Evolutionary conservation across 1,140 invertebrate species (phyloP).

Genomic region (Drosophila elegans): DNA sequence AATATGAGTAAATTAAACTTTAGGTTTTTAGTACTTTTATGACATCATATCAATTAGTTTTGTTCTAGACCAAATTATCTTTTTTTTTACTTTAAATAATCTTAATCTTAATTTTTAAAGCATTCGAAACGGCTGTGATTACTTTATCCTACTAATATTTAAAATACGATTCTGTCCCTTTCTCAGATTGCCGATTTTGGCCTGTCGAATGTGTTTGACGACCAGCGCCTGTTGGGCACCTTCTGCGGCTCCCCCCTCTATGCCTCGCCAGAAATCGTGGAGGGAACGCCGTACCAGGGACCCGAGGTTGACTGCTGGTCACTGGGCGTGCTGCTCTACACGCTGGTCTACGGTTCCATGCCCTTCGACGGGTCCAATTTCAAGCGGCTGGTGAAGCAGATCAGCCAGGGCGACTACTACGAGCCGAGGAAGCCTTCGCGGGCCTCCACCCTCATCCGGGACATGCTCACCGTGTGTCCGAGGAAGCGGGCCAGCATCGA

Average conservation of each 20-base stretch:
- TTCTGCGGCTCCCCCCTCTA: slow-evolving; percentile 99
- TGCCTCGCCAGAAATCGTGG: slow-evolving; percentile 99
- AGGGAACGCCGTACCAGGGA: slow-evolving; percentile 98
- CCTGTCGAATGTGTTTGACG: slow-evolving; percentile 98
- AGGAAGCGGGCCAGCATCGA: slow-evolving; percentile 95
- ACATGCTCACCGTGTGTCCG: slow-evolving; percentile 97
- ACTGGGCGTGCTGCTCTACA: slow-evolving; percentile 98
- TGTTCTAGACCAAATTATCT: too few relatives aligned
- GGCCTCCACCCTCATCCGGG: slow-evolving; percentile 96
- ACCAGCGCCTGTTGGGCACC: slow-evolving; percentile 94
- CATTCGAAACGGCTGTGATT: too few relatives aligned
- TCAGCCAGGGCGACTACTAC: slow-evolving; percentile 98
- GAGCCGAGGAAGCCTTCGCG: slow-evolving; percentile 98
- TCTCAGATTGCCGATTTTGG: slow-evolving; percentile 98
- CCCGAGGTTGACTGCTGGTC: slow-evolving; percentile 99
- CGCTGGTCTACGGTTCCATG: slow-evolving; percentile 99
- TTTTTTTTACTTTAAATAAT: too few relatives aligned
- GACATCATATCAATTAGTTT: too few relatives aligned
- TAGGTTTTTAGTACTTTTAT: too few relatives aligned
- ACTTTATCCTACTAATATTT: too few relatives aligned
- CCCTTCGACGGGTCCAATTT: slow-evolving; percentile 99
- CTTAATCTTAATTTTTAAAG: too few relatives aligned
- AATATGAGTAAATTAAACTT: too few relatives aligned
- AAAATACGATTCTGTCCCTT: background rate
- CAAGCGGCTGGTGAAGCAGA: slow-evolving; percentile 97